These are phyloP conservation scores for Cyclura pinguis DNA, from an alignment of 2,797 vertebrate genomes.

Conservation along the genomic window DNA sequence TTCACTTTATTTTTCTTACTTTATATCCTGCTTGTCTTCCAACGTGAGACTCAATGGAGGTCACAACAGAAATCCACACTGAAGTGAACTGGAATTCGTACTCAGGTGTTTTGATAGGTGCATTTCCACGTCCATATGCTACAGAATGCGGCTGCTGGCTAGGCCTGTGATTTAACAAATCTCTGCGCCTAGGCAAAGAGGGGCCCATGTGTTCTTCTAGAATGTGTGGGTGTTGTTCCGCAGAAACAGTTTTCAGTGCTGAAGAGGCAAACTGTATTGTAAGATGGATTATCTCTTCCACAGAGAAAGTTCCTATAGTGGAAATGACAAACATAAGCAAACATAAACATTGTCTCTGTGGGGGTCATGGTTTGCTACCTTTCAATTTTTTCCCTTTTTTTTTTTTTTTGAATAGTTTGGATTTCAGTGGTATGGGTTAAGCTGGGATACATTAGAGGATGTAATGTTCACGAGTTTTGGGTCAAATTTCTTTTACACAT, in stretches of 20 bases:
- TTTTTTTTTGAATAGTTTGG: background rate
- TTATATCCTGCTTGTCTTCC: too few relatives aligned
- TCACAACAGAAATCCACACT: background rate
- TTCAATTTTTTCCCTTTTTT: background rate
- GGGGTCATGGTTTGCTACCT: background rate
- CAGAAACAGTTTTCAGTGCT: background rate
- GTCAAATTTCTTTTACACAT: background rate
- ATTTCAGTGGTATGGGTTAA: background rate
- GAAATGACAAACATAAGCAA: background rate
- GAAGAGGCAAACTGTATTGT: background rate
- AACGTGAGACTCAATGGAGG: too few relatives aligned
- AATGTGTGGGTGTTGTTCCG: background rate
- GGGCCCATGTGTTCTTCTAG: background rate
- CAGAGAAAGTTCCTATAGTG: background rate
- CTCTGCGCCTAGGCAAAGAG: background rate
- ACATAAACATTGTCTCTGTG: too few relatives aligned
- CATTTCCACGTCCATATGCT: background rate
- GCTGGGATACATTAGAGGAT: background rate
- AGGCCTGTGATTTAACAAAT: background rate
- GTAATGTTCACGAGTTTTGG: background rate
- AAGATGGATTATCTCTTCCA: background rate
- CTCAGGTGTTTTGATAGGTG: background rate
- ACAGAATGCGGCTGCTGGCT: background rate
- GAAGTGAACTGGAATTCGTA: background rate
- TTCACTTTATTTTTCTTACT: too few relatives aligned